phyloP scores from a whole-genome alignment of 2,113 vertebrate species.

The Labeo rohita region DNA sequence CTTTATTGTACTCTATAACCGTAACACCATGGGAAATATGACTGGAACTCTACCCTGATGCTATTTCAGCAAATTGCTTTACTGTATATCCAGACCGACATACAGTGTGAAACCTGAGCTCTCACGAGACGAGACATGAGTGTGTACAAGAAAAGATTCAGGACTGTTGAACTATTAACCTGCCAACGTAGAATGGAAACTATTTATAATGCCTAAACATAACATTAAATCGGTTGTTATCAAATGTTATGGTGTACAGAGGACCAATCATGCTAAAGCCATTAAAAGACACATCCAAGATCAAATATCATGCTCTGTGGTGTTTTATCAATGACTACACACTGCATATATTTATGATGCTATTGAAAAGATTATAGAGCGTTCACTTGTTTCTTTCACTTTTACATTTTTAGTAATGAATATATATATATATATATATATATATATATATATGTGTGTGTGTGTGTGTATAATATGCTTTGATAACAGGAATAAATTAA shows the following conservation, averaged over 20 bases:
- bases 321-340: background rate
- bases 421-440: too few relatives aligned
- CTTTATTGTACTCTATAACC: constrained; percentile 23
- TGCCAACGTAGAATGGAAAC: constrained; percentile 18
- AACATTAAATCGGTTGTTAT: background rate
- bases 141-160: constrained; percentile 43
- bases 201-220: constrained; percentile 17
- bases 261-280: background rate
- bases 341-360: too few relatives aligned
- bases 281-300: background rate
- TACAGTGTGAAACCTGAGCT: constrained; percentile 37
- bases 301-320: background rate
- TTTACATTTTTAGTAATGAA: too few relatives aligned
- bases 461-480: too few relatives aligned
- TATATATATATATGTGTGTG: too few relatives aligned
- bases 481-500: too few relatives aligned
- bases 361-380: too few relatives aligned
- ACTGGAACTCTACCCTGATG: constrained; percentile 32
- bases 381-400: too few relatives aligned
- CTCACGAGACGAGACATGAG: constrained; percentile 13
- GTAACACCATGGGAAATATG: constrained; percentile 36
- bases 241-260: background rate
- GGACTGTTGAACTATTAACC: constrained; percentile 43
- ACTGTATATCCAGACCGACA: constrained; percentile 18
- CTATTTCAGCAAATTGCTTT: constrained; percentile 40